Base-by-base conservation (phyloP, 2,797 vertebrate genomes). In the Darevskia nairensis region DNA sequence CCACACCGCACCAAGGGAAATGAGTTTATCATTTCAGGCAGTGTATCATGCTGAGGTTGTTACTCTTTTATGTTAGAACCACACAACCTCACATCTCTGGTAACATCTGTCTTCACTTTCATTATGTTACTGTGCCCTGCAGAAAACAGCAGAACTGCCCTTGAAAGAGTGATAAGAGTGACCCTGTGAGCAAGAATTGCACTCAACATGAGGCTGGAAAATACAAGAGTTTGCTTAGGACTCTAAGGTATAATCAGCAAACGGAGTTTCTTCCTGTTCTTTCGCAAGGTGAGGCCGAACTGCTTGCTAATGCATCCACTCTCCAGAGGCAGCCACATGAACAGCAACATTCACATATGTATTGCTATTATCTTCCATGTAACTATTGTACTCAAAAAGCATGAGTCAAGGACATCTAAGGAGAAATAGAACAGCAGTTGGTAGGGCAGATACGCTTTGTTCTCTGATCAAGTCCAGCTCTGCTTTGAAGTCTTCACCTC, bases 161-260 rank as follows among this genome's bases (percentile, higher is more conserved):
- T 86, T 66, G 55, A 83, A 88, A 93, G 89, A 89, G 89, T 84
- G 91, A 87, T 68, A 15, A 55, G 89, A 76, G 64, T 83, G 78
- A 68, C 46, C 0, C 35, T 41, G 77, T 74, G 91, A 69, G 75
- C 71, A 90, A 82, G 82, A 92, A 85, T 75, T 90, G 1, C 86
- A 11, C 80, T 13, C n/a, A 82, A 74, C 72, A 27, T 72, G 19
- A 86, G 6, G 80, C 82, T 89, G 84, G 84, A 78, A 0, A n/a
- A 82, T 90, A 92, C 88, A 81, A 88, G 93, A 89, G 85, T 79
- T 84, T 80, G 86, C 92, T 87, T 72, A 25, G 27, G 15, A 71
- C 86, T 72, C 81, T 9, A 0, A 41, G 86, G 7, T 88, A 91
- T 86, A 89, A 82, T 84, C 90, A 92, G 32, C 83, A 82, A 86